Percentiles rank a stretch among this genome's conserved stretches.
Evolutionary conservation across 2,888 invertebrate species (phyloP).

Genomic region (Drosophila mayaguana): DNA sequence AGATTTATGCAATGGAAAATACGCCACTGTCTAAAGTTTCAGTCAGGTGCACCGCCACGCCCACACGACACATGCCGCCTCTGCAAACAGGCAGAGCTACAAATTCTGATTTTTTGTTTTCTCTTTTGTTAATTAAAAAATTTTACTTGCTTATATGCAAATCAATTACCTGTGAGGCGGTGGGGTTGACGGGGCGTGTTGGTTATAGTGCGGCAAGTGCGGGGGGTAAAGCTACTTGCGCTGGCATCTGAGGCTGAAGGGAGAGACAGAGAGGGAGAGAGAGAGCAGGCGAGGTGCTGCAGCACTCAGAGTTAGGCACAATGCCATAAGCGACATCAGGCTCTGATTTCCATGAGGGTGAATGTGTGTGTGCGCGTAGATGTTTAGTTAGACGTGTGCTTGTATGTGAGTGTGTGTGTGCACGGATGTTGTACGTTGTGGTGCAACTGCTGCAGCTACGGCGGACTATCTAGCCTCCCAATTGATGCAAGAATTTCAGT

Average conservation of each 20-base stretch:
- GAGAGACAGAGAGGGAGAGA: not conserved
- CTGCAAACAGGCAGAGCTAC: constrained; percentile 30
- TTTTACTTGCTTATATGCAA: constrained; percentile 71
- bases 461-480: not conserved
- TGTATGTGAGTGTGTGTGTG: not conserved
- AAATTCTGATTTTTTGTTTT: constrained; percentile 39
- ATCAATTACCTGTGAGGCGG: constrained; percentile 64
- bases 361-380: not conserved
- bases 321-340: constrained; percentile 39
- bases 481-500: too few species aligned
- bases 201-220: constrained; percentile 3
- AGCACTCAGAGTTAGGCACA: constrained; percentile 15
- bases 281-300: not conserved
- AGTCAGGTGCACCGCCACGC: constrained; percentile 39
- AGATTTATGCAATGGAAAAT: constrained; percentile 71
- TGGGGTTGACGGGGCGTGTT: not conserved
- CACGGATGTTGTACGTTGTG: not conserved
- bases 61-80: constrained; percentile 24
- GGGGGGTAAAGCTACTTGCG: not conserved
- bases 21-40: constrained; percentile 69
- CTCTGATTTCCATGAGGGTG: not conserved
- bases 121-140: constrained; percentile 72
- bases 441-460: constrained; percentile 1
- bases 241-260: constrained; percentile 11
- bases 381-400: not conserved